These are phyloP conservation scores for Heteromormyrus szaboi DNA, from an alignment of 2,797 vertebrate genomes.

Conservation along the genomic window DNA sequence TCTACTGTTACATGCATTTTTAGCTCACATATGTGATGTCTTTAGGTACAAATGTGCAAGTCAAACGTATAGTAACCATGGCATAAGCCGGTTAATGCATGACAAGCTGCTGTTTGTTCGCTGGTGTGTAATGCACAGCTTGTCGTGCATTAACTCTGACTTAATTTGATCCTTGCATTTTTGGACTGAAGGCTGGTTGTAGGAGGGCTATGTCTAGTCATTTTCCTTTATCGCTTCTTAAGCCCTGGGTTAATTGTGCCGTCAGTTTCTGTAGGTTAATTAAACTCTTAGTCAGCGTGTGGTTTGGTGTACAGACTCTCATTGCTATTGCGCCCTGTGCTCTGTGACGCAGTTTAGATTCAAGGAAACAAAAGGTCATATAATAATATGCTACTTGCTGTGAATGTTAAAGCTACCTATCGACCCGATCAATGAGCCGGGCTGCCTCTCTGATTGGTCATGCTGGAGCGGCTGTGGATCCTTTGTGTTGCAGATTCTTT, in stretches of 20 bases:
- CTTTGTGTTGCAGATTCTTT: not conserved
- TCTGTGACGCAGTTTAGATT: conserved; percentile 48
- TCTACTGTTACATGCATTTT: not conserved
- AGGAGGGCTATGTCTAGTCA: not conserved
- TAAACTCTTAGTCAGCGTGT: not conserved
- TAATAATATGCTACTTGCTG: conserved; percentile 40
- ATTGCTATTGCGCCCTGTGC: conserved; percentile 19
- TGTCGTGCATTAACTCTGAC: not conserved
- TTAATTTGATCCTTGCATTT: not conserved
- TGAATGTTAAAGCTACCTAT: conserved; percentile 62
- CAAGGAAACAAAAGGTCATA: conserved; percentile 54
- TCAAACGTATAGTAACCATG: not conserved
- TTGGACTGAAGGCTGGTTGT: not conserved
- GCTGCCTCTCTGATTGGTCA: not conserved
- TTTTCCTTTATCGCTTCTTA: not conserved
- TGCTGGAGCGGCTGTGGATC: not conserved
- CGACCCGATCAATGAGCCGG: conserved; percentile 31
- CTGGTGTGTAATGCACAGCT: not conserved
- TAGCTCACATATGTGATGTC: not conserved
- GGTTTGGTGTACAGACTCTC: conserved; percentile 15
- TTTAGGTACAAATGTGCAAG: not conserved
- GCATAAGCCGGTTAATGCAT: not conserved
- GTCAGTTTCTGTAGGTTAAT: not conserved
- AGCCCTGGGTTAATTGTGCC: not conserved
- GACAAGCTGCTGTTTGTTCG: not conserved